Percentiles rank a stretch among this genome's conserved stretches.
These are phyloP conservation scores for Siniperca scherzeri DNA, from an alignment of 2,797 vertebrate species.

Conservation along the genomic window DNA sequence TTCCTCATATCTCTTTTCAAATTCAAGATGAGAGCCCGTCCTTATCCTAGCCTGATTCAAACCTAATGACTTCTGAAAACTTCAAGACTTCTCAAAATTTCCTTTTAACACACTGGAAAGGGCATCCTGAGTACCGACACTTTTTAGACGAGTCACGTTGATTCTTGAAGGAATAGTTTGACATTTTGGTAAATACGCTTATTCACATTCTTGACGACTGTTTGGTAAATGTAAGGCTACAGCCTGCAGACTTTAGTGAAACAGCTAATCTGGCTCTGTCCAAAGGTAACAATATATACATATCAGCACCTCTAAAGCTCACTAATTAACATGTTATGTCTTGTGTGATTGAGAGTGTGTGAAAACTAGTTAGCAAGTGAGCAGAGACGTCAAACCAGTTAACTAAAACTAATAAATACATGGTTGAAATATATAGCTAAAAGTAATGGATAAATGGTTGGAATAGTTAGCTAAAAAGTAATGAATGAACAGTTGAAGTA, in stretches of 20 bases:
- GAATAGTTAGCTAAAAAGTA: too few relatives aligned
- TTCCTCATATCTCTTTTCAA: slow-evolving; percentile 34
- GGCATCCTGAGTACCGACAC: slow-evolving; percentile 47
- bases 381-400: not conserved
- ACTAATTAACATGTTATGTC: not conserved
- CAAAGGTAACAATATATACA: not conserved
- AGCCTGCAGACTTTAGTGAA: not conserved
- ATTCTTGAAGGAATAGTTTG: slow-evolving; percentile 29
- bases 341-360: slow-evolving; percentile 5
- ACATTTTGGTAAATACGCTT: slow-evolving; percentile 13
- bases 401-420: not conserved
- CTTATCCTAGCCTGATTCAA: slow-evolving; percentile 32
- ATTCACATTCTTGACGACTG: not conserved
- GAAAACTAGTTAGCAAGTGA: not conserved
- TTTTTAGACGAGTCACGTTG: slow-evolving; percentile 2
- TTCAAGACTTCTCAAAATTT: slow-evolving; percentile 15
- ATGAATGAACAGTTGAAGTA: not conserved
- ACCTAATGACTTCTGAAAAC: slow-evolving; percentile 27
- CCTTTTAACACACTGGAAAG: slow-evolving; percentile 23
- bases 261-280: not conserved
- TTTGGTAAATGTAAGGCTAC: not conserved
- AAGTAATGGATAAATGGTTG: not conserved
- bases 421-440: not conserved
- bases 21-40: slow-evolving; percentile 18
- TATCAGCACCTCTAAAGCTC: not conserved